phyloP scores from a whole-genome alignment of 92 coral and sea anemone genomes.

The Porites lobata region DNA sequence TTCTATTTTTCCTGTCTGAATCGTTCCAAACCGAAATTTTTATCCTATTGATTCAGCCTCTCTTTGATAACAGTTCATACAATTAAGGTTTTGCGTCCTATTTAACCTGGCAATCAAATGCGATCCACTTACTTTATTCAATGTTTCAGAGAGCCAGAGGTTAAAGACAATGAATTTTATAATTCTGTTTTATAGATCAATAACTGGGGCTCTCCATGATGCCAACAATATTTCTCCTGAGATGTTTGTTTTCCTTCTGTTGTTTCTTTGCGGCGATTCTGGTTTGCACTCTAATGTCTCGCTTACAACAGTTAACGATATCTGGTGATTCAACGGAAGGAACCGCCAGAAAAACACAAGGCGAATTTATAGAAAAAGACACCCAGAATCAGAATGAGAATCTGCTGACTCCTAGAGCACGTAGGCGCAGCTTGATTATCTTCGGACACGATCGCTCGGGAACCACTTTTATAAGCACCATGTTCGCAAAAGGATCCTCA shows the following conservation, averaged over 20 bases:
- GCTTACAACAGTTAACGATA: not conserved
- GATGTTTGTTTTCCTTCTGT: not conserved
- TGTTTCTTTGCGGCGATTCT: not conserved
- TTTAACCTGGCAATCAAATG: too few species aligned
- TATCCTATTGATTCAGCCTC: too few species aligned
- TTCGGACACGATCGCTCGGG: constrained; percentile 83
- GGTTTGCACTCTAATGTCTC: not conserved
- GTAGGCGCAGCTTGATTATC: constrained; percentile 48
- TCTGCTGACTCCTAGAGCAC: not conserved
- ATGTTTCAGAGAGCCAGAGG: not conserved
- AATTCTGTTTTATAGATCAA: not conserved
- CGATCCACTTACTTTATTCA: not conserved
- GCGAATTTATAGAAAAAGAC: not conserved
- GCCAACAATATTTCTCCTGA: not conserved
- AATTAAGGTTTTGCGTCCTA: too few species aligned
- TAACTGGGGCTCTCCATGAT: not conserved
- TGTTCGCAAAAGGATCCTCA: constrained; percentile 73
- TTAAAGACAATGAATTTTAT: not conserved
- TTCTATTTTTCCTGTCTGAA: too few species aligned
- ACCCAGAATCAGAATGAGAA: not conserved
- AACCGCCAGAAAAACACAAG: not conserved
- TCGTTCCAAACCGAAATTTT: too few species aligned
- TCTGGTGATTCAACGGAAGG: not conserved
- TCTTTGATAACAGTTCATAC: too few species aligned
- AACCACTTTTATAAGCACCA: constrained; percentile 71